phyloP scores from a whole-genome alignment of 2,113 vertebrate species.

The Notiomystis cincta region DNA sequence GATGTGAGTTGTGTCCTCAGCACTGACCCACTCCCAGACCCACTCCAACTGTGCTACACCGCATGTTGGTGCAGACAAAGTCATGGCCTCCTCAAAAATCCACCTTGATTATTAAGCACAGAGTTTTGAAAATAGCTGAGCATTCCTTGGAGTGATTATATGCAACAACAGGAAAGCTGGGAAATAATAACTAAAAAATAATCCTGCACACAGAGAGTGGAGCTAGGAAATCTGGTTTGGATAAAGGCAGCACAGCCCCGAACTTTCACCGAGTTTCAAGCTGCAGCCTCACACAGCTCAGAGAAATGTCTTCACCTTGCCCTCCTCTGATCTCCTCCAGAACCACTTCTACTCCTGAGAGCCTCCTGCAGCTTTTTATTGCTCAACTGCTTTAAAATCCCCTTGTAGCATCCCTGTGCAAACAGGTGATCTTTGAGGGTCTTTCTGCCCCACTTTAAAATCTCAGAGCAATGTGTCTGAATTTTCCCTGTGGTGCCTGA shows the following conservation, averaged over 20 bases:
- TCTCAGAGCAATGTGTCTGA: neutral
- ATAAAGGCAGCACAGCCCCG: neutral
- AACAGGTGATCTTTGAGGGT: neutral
- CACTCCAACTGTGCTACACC: neutral
- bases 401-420: neutral
- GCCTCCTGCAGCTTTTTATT: neutral
- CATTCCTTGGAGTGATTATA: neutral
- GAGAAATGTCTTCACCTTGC: neutral
- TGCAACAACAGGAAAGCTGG: neutral
- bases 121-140: neutral
- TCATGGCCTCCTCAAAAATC: neutral
- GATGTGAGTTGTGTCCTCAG: neutral
- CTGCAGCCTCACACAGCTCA: neutral
- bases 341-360: neutral
- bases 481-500: neutral
- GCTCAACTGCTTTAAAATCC: neutral
- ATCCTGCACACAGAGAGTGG: neutral
- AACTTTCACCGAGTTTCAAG: slow-evolving; percentile 21
- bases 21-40: neutral
- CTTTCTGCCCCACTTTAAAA: neutral
- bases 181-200: neutral
- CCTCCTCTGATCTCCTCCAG: neutral
- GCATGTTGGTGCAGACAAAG: neutral
- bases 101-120: neutral
- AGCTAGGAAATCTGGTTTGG: slow-evolving; percentile 27